Percentiles rank a stretch among this genome's conserved stretches.
Evolutionary conservation across 2,888 invertebrate genomes (phyloP).

Genomic region (Scaptomyza cyrtandrae): DNA sequence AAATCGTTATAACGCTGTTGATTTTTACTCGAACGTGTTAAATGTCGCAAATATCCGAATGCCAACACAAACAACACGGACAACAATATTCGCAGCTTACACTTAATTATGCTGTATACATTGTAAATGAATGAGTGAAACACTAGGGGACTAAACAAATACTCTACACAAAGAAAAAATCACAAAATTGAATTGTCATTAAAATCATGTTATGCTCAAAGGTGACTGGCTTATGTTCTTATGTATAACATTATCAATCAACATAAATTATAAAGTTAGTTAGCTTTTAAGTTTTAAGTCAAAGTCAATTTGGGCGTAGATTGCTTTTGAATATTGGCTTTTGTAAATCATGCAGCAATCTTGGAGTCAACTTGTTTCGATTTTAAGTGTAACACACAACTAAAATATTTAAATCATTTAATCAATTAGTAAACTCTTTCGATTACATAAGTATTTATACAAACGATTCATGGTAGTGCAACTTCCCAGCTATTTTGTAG

Average conservation of each 20-base stretch:
- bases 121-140: slow-evolving; percentile 35
- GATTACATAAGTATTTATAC: background rate
- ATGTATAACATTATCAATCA: no score
- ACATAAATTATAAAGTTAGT: no score
- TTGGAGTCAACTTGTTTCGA: no score
- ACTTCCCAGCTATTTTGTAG: background rate
- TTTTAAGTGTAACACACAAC: no score
- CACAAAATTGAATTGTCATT: background rate
- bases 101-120: slow-evolving; percentile 66
- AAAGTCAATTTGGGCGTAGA: no score
- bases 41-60: slow-evolving; percentile 11
- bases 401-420: no score
- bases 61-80: slow-evolving; percentile 39
- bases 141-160: background rate
- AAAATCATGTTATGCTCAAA: background rate
- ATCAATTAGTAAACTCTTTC: no score
- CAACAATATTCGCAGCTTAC: slow-evolving; percentile 43
- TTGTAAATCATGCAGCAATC: no score
- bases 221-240: no score
- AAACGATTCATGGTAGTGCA: background rate
- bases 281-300: no score
- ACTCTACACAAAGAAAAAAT: slow-evolving; percentile 12
- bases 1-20: background rate
- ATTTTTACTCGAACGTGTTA: slow-evolving; percentile 7
- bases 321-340: no score